A percentile compares a stretch with the other conserved stretches of the same genome.
phyloP scores from a whole-genome alignment of 1,140 invertebrate genomes.

The Dendrolimus kikuchii region DNA sequence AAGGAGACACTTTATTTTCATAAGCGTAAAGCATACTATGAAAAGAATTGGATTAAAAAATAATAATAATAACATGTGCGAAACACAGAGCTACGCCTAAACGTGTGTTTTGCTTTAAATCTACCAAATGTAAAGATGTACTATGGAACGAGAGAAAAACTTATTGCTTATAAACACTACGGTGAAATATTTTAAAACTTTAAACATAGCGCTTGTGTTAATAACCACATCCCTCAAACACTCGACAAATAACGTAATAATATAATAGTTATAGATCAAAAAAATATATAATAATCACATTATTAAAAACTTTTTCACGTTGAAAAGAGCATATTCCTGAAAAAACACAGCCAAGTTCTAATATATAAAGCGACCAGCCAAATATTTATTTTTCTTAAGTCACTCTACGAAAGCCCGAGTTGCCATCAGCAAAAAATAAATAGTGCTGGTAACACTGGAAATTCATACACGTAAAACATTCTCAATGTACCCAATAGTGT shows the following conservation, averaged over 20 bases:
- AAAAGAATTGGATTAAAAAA: constrained; percentile 5
- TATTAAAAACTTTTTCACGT: constrained; percentile 27
- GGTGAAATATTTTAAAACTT: too few species aligned
- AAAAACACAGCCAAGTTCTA: constrained; percentile 52
- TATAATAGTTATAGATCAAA: too few species aligned
- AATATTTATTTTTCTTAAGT: constrained; percentile 43
- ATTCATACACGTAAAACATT: constrained; percentile 42
- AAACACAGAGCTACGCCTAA: constrained; percentile 1
- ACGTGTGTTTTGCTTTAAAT: neutral
- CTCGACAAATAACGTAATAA: too few species aligned
- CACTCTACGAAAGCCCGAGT: constrained; percentile 49
- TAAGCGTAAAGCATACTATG: neutral
- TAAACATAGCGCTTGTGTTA: too few species aligned
- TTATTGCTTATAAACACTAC: constrained; percentile 20
- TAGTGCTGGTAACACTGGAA: constrained; percentile 27
- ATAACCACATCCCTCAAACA: too few species aligned
- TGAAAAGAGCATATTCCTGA: constrained; percentile 36
- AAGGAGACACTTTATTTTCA: too few species aligned
- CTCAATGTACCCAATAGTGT: constrained; percentile 35
- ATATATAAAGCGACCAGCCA: constrained; percentile 54
- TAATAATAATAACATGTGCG: neutral
- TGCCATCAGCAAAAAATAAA: constrained; percentile 47
- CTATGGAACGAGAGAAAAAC: constrained; percentile 34
- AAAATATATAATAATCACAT: constrained; percentile 3
- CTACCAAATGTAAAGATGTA: neutral